Evolutionary conservation across 2,888 invertebrate genomes (phyloP), one percentile per base, ranked within the genome.

Genomic region (Lithophane semibrunnea): DNA sequence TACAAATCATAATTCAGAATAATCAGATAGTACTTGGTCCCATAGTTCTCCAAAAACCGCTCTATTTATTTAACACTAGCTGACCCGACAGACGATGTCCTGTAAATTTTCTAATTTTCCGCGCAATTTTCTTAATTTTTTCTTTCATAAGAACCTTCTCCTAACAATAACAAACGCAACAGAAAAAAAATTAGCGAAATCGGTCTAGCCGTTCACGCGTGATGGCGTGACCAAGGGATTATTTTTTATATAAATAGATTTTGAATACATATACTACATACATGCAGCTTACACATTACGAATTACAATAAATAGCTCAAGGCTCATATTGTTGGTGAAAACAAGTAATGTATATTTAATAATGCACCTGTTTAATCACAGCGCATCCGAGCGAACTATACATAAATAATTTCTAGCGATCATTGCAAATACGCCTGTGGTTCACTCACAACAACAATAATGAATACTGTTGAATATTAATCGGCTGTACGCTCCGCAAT

Each of bases 391-490:
- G 21, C 52, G 71, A 13, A 52, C 37, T 29, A 68, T 83, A 83
- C 83, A 87, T 88, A 86, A 88, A 86, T 88, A 83, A 87, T 85
- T 82, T 80, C 78, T 83, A 81, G 81, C 72, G 76, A 80, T 80
- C 88, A 82, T 83, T 88, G 82, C 81, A 88, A 88, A 89, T 84
- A 86, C 82, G 73, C 71, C 29, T 77, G 74, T 79, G 82, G 77
- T 79, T 63, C 58, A 37, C 60, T 69, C 73, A 72, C 71, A 81
- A 79, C 79, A 77, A 83, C 81, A 78, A 70, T 76, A 83, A 88
- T 88, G 88, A 83, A 90, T 86, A 87, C 86, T 86, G 86, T 75
- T 86, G 78, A 86, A 85, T 88, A 88, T 87, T 88, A 85, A 88
- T 78, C 65, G 58, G 69, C 56, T 87, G 80, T 85, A 82, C 87